Evolutionary conservation across 1,140 invertebrate species (phyloP), one percentile per base, ranked within the genome.

Genomic region (Harpegnathos saltator): DNA sequence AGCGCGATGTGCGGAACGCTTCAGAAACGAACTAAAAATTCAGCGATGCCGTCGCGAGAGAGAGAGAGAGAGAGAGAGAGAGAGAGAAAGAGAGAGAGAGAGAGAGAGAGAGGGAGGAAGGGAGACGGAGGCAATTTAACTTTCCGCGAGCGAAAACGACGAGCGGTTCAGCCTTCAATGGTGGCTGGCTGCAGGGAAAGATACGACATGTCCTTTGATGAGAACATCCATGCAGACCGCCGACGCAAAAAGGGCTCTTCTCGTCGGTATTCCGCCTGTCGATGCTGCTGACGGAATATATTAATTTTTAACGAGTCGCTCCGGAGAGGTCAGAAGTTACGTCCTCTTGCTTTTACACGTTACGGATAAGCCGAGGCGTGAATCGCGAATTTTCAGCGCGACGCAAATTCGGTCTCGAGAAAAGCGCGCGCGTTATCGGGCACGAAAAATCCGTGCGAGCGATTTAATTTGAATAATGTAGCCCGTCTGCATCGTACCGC

Each of bases 211-310:
- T 44, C 80, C 85, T 87, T 80, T 69, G 85, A 87, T 66, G 72
- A 72, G 65, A 62, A 69, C 65, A 52, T 63, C 62, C 24, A 50
- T 63, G 33, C 66, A 19, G 38, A 2, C 26, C 24, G 69, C 12
- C 59, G 80, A 12, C n/a, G 59, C 15, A 62, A 62, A 65, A 73
- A 24, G 56, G 61, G 12, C 33, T 50, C 29, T 74, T 56, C 75
- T 80, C 81, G 24, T 66, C 71, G 81, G 26, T 54, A 72, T 81
- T 83, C 71, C 63, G 38, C 44, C 50, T 63, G 52, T 12, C n/a
- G 19, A n/a, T 38, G 22, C 71, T 14, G 63, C 84, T 75, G 84
- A 86, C 86, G 73, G 86, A 87, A 87, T 87, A 86, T 81, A 69
- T 87, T 87, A 87, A 61, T 87, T 65, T 82, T 54, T 86, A 73